phyloP scores from a whole-genome alignment of 1,140 invertebrate genomes.

The Tyrophagus putrescentiae region DNA sequence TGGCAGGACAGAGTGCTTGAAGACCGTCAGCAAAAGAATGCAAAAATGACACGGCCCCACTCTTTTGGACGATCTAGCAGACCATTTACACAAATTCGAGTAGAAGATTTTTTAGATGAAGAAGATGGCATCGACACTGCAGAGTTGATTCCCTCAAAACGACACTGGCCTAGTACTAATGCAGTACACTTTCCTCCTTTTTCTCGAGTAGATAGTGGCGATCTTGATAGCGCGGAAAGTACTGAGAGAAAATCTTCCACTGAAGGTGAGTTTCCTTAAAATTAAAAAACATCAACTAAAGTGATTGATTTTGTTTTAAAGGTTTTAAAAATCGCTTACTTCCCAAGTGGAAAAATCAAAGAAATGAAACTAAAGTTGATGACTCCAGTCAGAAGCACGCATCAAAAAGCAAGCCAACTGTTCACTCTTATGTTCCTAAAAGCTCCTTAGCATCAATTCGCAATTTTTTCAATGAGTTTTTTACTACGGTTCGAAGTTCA shows the following conservation, averaged over 20 bases:
- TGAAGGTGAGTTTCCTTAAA: too few relatives aligned
- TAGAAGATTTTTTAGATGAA: not conserved
- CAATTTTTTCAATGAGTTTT: not conserved
- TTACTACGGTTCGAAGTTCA: not conserved
- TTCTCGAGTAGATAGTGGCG: not conserved
- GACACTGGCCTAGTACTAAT: not conserved
- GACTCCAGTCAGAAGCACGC: too few relatives aligned
- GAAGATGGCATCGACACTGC: not conserved
- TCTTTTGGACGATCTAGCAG: too few relatives aligned
- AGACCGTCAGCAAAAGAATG: not conserved
- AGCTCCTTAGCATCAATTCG: not conserved
- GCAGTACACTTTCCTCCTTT: not conserved
- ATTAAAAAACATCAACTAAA: too few relatives aligned
- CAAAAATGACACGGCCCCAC: too few relatives aligned
- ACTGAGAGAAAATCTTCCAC: not conserved
- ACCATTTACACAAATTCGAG: not conserved
- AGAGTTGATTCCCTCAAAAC: not conserved
- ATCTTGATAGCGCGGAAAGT: slow-evolving; percentile 8
- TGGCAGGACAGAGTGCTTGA: not conserved
- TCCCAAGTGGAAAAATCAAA: too few relatives aligned
- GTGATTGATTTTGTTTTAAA: too few relatives aligned
- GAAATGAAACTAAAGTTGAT: too few relatives aligned
- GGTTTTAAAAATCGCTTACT: too few relatives aligned
- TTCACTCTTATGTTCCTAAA: too few relatives aligned
- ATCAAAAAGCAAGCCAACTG: too few relatives aligned